phyloP scores from a whole-genome alignment of 2,888 invertebrate species.

The Campoletis raptor region DNA sequence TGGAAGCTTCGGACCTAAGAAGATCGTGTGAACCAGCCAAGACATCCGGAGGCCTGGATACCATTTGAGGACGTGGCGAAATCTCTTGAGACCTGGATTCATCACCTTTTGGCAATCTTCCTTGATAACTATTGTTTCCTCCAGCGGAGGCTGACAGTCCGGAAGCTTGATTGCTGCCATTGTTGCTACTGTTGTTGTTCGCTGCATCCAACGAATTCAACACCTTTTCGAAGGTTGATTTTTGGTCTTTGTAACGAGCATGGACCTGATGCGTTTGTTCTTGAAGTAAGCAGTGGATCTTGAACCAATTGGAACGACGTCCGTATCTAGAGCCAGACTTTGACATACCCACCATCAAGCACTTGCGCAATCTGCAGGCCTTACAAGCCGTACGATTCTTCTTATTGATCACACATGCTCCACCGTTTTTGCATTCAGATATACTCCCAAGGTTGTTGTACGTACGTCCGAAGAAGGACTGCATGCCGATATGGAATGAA shows the following conservation, averaged over 20 bases:
- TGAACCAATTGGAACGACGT: constrained; percentile 96
- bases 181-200: constrained; percentile 77
- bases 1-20: constrained; percentile 79
- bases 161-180: constrained; percentile 66
- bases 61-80: constrained; percentile 70
- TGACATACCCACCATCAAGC: constrained; percentile 95
- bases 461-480: constrained; percentile 97
- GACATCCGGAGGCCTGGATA: constrained; percentile 74
- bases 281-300: constrained; percentile 91
- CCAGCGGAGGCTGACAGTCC: constrained; percentile 72
- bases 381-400: constrained; percentile 97
- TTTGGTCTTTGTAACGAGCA: constrained; percentile 79
- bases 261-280: constrained; percentile 85
- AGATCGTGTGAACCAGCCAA: constrained; percentile 76
- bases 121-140: constrained; percentile 75
- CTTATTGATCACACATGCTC: constrained; percentile 96
- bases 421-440: constrained; percentile 96
- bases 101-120: constrained; percentile 76
- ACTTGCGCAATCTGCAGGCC: constrained; percentile 94
- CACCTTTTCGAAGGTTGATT: constrained; percentile 79
- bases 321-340: constrained; percentile 96
- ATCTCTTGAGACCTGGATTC: constrained; percentile 75
- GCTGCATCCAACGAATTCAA: constrained; percentile 80
- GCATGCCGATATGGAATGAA: constrained; percentile 84
- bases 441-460: constrained; percentile 96